Evolutionary conservation across 1,140 invertebrate genomes (phyloP).

Genomic region (Zaprionus camerounensis): DNA sequence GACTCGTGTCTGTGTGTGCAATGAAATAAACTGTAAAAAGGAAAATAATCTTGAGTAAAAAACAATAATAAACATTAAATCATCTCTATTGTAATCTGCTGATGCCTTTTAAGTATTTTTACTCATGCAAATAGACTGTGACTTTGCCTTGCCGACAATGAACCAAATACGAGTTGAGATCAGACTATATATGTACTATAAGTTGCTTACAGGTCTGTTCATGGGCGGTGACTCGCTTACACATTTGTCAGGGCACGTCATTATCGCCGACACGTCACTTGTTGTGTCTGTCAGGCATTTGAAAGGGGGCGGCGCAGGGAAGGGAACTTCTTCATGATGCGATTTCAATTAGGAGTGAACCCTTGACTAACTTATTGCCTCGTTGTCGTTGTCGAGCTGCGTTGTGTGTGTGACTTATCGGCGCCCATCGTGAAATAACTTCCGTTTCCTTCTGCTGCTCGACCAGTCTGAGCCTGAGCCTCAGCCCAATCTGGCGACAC

Average conservation of each 20-base stretch:
- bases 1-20: neutral
- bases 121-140: conserved; percentile 31
- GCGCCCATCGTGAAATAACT: conserved; percentile 63
- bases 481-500: conserved; percentile 25
- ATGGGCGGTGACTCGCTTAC: conserved; percentile 17
- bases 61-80: conserved; percentile 41
- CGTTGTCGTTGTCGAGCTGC: conserved; percentile 22
- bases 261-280: conserved; percentile 60
- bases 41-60: conserved; percentile 9
- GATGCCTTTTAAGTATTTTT: conserved; percentile 10
- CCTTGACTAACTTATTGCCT: conserved; percentile 58
- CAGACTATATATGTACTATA: conserved; percentile 18
- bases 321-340: conserved; percentile 8
- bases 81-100: conserved; percentile 44
- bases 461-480: conserved; percentile 7
- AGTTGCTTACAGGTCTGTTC: neutral
- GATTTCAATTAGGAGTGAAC: conserved; percentile 62
- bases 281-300: conserved; percentile 33
- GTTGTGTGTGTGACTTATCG: conserved; percentile 75
- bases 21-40: conserved; percentile 8
- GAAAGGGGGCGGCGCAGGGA: too few relatives aligned
- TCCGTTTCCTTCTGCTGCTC: conserved; percentile 59
- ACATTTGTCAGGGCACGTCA: conserved; percentile 59
- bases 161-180: conserved; percentile 46
- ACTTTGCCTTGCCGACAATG: conserved; percentile 52